These are phyloP conservation scores for Callionymus lyra DNA, from an alignment of 2,113 vertebrate genomes.

Conservation along the genomic window DNA sequence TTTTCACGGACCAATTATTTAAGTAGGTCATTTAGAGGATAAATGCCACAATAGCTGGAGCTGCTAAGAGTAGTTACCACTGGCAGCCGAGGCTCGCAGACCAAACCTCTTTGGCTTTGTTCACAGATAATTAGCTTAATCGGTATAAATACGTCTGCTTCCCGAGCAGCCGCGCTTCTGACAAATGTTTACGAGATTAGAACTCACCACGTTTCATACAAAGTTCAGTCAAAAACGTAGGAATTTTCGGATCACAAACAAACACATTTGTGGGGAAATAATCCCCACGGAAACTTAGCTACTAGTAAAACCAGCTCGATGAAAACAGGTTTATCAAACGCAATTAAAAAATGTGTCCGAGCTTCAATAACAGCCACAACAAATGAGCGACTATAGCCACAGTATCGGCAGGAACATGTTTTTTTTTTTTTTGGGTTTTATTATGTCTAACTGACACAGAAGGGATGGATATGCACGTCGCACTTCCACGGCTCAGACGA, in stretches of 20 bases:
- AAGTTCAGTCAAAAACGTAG: constrained; percentile 1
- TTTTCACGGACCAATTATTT: no score
- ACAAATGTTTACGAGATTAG: constrained; percentile 13
- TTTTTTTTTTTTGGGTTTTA: constrained; percentile 18
- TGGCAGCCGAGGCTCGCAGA: constrained; percentile 5
- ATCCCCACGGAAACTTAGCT: constrained; percentile 9
- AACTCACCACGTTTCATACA: constrained; percentile 2
- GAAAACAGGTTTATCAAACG: constrained; percentile 18
- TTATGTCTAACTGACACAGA: constrained; percentile 13
- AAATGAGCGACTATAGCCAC: constrained; percentile 1
- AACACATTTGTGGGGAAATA: constrained; percentile 1
- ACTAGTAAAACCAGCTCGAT: not conserved
- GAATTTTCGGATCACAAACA: not conserved
- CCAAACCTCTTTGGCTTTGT: constrained; percentile 1
- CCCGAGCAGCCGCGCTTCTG: constrained; percentile 8
- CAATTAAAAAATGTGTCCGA: constrained; percentile 36
- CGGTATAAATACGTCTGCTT: constrained; percentile 20
- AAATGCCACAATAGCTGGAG: not conserved
- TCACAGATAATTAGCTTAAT: constrained; percentile 16
- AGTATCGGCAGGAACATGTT: constrained; percentile 4
- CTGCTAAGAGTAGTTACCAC: constrained; percentile 14
- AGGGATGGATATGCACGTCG: constrained; percentile 3
- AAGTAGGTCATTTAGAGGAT: no score
- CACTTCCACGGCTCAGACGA: constrained; percentile 31
- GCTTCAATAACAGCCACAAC: constrained; percentile 20